Base-by-base conservation (phyloP, 2,888 invertebrate genomes). In the Peribatodes rhomboidaria region DNA sequence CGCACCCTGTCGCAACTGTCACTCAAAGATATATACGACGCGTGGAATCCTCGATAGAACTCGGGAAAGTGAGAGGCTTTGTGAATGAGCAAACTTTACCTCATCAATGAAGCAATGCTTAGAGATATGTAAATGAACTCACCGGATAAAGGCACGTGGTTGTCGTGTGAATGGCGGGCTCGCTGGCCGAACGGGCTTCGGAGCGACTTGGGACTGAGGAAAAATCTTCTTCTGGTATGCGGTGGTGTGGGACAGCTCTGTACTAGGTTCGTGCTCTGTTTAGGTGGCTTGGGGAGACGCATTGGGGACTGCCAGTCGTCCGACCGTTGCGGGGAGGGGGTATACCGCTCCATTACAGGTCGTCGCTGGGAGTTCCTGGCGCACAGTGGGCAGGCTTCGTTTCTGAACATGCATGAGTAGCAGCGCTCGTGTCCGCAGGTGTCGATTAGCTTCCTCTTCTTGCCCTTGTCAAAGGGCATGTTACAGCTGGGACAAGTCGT, bases 391-490 rank as follows among this genome's bases (percentile, higher is more conserved):
- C 99, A 99, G 71, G 96, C 95, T 89, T 98, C 98, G 94, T 97
- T 98, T 79, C 96, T 96, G 94, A 98, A 98, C 95, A 98, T 97
- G 91, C 98, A 98, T 75, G 98, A 96, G 94, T 98, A 98, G 90
- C 98, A 98, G 70, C 98, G 94, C 87, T 98, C 98, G 94, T 99
- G 98, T 75, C 98, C 98, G 91, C 98, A 99, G 68, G 97, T 96
- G 94, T 99, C 98, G 85, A 98, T 98, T 83, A 99, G 94, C 87
- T 97, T 97, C 90, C 98, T 96, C 93, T 98, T 98, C 93, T 98
- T 98, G 89, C 98, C 98, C 93, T 98, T 98, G 93, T 98, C 98
- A 94, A 98, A 98, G 78, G 98, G 98, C 96, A 98, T 97, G 89
- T 96, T 96, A 94, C 97, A 97, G 88, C 97, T 97, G 72, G 97